A percentile compares a stretch with the other conserved stretches of the same genome.
These are phyloP conservation scores for Agapostemon virescens DNA, from an alignment of 2,888 invertebrate species.

Conservation along the genomic window DNA sequence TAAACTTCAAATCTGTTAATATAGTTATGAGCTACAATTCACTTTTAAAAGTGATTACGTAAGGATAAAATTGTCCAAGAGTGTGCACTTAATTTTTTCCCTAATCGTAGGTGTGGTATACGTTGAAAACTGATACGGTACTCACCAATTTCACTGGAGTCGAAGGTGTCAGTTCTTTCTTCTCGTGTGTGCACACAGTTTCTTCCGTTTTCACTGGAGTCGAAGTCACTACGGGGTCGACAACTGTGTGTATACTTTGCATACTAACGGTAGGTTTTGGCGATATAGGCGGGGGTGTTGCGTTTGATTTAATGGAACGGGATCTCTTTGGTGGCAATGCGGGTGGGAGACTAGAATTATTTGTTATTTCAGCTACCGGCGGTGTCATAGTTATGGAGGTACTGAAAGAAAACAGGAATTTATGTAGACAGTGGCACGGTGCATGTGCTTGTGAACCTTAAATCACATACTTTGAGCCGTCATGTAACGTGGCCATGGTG, in stretches of 20 bases:
- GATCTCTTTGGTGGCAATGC: conserved; percentile 84
- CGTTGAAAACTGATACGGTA: background rate
- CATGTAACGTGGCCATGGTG: conserved; percentile 77
- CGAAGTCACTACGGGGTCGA: conserved; percentile 73
- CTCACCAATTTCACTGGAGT: conserved; percentile 72
- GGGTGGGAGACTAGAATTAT: conserved; percentile 81
- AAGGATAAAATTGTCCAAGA: no score
- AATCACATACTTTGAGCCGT: conserved; percentile 73
- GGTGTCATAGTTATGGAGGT: conserved; percentile 75
- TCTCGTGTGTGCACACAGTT: conserved; percentile 62
- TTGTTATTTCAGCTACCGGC: conserved; percentile 72
- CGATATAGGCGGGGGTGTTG: conserved; percentile 76
- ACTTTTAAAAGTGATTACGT: no score
- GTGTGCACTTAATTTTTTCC: no score
- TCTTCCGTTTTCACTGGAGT: conserved; percentile 75
- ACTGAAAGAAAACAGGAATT: conserved; percentile 61
- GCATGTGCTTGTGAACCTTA: background rate
- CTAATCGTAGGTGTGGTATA: background rate
- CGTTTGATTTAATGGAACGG: conserved; percentile 78
- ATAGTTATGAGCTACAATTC: no score
- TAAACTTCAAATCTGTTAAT: no score
- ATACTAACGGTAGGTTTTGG: conserved; percentile 79
- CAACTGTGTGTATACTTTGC: conserved; percentile 78
- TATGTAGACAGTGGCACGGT: background rate
- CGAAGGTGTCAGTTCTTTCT: conserved; percentile 69